phyloP scores from a whole-genome alignment of 2,113 vertebrate species.

The Caloenas nicobarica region DNA sequence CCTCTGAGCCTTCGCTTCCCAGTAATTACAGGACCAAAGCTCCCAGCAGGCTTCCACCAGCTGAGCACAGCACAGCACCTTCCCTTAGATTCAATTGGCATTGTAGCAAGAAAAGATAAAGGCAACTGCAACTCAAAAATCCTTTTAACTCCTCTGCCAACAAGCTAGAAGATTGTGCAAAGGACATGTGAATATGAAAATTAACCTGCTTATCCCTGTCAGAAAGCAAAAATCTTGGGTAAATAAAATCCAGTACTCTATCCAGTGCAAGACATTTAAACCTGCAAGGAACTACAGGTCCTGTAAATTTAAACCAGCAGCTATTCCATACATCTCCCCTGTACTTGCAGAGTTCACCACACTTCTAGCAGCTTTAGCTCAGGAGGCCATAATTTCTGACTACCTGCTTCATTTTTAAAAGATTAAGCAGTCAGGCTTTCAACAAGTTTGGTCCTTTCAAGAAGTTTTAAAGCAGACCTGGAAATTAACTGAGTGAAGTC shows the following conservation, averaged over 20 bases:
- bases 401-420: neutral
- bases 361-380: neutral
- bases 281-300: neutral
- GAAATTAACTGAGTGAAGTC: neutral
- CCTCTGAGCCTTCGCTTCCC: neutral
- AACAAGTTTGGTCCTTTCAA: neutral
- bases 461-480: neutral
- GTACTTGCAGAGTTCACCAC: neutral
- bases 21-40: neutral
- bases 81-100: neutral
- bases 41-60: neutral
- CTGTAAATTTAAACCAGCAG: neutral
- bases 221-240: neutral
- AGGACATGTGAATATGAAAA: neutral
- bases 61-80: neutral
- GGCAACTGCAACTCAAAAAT: neutral
- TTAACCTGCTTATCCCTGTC: neutral
- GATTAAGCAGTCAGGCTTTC: neutral
- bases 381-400: neutral
- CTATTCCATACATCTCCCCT: neutral
- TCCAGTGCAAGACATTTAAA: neutral
- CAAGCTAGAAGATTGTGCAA: neutral
- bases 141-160: neutral
- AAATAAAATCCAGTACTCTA: neutral
- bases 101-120: neutral